Base-by-base conservation (phyloP, 2,888 invertebrate species). In the Rotaria macrura region DNA sequence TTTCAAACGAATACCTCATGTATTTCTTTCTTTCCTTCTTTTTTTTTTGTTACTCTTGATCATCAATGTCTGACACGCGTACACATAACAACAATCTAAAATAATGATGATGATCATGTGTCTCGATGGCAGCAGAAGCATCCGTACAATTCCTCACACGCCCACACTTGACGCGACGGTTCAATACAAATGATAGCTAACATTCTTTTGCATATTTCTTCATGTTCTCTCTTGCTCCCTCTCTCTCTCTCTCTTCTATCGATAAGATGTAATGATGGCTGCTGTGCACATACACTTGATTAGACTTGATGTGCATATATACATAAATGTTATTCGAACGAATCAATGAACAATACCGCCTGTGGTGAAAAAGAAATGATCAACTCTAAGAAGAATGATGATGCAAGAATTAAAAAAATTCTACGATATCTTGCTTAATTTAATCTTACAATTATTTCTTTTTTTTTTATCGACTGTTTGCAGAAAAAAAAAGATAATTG, bases 81-180 rank as follows among this genome's bases (percentile, higher is more conserved):
- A 65, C 34, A 14, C 65, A 65, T 65, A 65, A 65, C 65, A 65
- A 65, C 65, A 65, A n/a, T 65, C 65, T 65, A 47, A 47, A 47
- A 47, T 6, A 65, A 65, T 65, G 17, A 65, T 34, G 65, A 65
- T 65, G 29, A 65, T 65, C 29, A 34, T 65, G 65, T 34, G 65
- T 65, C 65, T 34, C 65, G 34, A 65, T n/a, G 34, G 65, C 29
- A 65, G 65, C 1, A 65, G n/a, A 29, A 65, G 29, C 65, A 65
- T 12, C 34, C 1, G 10, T 9, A 14, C 17, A 34, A 14, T 34
- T 65, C 34, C 65, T 65, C n/a, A 65, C 65, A 65, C 57, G 57
- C 65, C 65, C 65, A 65, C 65, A 65, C 65, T 65, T 65, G 65
- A 65, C 65, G 65, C 65, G 65, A 65, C 65, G 65, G 65, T 34